Evolutionary conservation across 2,797 vertebrate genomes (phyloP).

Genomic region (Lepus oiostolus): DNA sequence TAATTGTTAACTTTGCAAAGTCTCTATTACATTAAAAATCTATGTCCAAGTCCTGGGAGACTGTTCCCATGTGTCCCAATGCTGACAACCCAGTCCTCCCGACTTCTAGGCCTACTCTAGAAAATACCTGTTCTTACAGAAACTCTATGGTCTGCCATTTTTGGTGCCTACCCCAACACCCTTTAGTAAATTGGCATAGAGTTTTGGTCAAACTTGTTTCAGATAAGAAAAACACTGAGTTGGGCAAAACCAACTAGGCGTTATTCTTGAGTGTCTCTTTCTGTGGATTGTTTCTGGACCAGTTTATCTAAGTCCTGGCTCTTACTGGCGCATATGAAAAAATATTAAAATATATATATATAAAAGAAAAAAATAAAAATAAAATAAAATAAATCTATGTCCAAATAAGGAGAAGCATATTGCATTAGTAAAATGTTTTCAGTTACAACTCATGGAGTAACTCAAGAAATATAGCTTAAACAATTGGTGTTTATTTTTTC

Average conservation of each 20-base stretch:
- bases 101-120: slow-evolving; percentile 51
- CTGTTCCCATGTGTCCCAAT: not conserved
- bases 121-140: not conserved
- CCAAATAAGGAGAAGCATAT: not conserved
- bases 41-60: slow-evolving; percentile 32
- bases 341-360: no score
- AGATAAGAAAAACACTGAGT: slow-evolving; percentile 70
- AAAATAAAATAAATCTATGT: not conserved
- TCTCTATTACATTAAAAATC: not conserved
- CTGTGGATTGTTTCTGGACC: slow-evolving; percentile 88
- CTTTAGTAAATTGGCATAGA: slow-evolving; percentile 82
- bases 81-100: slow-evolving; percentile 27
- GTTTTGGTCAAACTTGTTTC: slow-evolving; percentile 79
- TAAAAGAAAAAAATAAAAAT: no score
- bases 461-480: not conserved
- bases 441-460: not conserved
- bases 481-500: not conserved
- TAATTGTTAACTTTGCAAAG: not conserved
- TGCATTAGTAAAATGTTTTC: not conserved
- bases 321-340: slow-evolving; percentile 88
- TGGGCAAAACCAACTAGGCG: slow-evolving; percentile 86
- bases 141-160: slow-evolving; percentile 57
- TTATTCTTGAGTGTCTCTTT: slow-evolving; percentile 84
- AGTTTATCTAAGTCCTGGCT: slow-evolving; percentile 88
- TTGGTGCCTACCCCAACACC: slow-evolving; percentile 66